Evolutionary conservation across 2,797 vertebrate genomes (phyloP).

Genomic region (Amazona ochrocephala): DNA sequence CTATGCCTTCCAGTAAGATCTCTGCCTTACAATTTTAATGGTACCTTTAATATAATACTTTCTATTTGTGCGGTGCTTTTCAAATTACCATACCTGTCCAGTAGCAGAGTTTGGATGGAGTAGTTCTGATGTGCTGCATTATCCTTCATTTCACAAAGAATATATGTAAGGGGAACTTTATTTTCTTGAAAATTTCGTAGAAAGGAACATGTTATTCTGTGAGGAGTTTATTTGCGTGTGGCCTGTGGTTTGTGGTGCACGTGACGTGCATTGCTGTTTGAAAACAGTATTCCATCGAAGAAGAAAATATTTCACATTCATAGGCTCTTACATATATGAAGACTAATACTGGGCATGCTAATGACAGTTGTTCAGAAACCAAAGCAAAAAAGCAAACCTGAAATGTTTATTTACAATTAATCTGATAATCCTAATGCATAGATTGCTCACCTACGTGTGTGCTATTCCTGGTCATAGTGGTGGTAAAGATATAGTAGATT

Average conservation of each 20-base stretch:
- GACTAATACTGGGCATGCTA: not conserved
- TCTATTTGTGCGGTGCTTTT: not conserved
- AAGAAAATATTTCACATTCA: not conserved
- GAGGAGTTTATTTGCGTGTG: not conserved
- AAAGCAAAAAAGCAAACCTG: not conserved
- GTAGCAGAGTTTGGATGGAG: not conserved
- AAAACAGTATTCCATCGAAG: not conserved
- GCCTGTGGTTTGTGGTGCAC: not conserved
- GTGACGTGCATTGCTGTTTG: not conserved
- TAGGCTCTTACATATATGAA: not conserved
- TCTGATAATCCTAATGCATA: not conserved
- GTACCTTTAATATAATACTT: not conserved
- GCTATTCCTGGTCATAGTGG: not conserved
- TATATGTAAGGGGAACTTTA: not conserved
- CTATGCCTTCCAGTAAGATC: not conserved
- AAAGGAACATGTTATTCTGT: not conserved
- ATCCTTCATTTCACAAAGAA: not conserved
- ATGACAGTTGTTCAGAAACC: not conserved
- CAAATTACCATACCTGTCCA: not conserved
- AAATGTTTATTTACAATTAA: not conserved
- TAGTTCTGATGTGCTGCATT: not conserved
- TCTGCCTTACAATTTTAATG: not conserved
- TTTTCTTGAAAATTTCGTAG: not conserved
- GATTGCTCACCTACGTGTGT: not conserved
- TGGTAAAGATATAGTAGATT: not conserved